Percentiles rank a stretch among this genome's conserved stretches.
Evolutionary conservation across 1,140 invertebrate species (phyloP).

Genomic region (Heliconius nattereri): DNA sequence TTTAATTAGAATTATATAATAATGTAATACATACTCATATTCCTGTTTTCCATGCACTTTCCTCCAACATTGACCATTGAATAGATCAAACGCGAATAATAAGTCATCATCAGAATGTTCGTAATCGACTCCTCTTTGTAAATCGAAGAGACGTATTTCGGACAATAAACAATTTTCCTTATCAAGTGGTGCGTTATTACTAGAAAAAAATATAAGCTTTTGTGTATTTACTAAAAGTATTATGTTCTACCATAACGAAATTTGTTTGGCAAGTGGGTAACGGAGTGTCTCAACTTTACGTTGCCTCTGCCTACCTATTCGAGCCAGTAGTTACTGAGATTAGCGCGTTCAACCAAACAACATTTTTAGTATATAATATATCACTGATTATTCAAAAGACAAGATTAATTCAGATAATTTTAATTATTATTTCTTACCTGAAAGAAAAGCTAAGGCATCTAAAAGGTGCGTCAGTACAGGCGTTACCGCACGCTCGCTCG

Average conservation of each 20-base stretch:
- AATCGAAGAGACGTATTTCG: conserved; percentile 86
- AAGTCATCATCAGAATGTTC: conserved; percentile 82
- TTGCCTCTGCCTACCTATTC: too few relatives aligned
- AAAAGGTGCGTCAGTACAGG: conserved; percentile 83
- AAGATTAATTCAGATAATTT: too few relatives aligned
- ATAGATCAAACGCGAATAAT: conserved; percentile 85
- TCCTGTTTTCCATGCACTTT: conserved; percentile 60
- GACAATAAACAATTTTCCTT: conserved; percentile 85
- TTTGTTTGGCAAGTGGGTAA: too few relatives aligned
- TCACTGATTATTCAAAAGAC: too few relatives aligned
- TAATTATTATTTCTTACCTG: conserved; percentile 71
- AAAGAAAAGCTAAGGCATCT: conserved; percentile 88
- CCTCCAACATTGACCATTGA: conserved; percentile 74
- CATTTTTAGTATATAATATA: too few relatives aligned
- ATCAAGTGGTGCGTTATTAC: conserved; percentile 55
- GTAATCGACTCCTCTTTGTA: conserved; percentile 85
- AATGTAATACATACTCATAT: conserved; percentile 56
- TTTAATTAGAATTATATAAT: too few relatives aligned
- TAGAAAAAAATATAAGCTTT: conserved; percentile 34
- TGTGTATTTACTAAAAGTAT: background rate
- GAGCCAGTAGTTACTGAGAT: too few relatives aligned
- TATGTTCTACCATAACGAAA: too few relatives aligned
- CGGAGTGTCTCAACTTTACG: too few relatives aligned
- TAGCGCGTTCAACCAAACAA: background rate
- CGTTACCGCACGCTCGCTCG: conserved; percentile 86